Percentiles rank a stretch among this genome's conserved stretches.
These are phyloP conservation scores for Synanthedon myopaeformis DNA, from an alignment of 2,888 invertebrate species.

Conservation along the genomic window DNA sequence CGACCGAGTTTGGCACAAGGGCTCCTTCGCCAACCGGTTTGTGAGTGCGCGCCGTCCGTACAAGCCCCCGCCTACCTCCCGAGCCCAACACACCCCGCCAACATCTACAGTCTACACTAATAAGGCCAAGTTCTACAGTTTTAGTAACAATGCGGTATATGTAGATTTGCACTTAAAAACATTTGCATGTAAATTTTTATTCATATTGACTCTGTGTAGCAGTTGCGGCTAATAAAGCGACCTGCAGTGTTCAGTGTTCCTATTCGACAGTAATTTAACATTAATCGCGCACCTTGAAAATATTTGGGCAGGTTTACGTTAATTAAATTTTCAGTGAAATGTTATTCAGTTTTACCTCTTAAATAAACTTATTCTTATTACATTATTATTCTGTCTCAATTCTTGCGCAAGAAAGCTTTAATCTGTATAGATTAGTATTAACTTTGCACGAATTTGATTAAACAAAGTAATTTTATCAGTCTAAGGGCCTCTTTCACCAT, in stretches of 20 bases:
- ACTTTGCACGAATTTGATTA: no score
- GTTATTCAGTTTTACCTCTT: slow-evolving; percentile 1
- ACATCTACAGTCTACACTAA: neutral
- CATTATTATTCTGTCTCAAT: neutral
- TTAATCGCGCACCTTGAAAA: neutral
- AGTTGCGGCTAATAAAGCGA: neutral
- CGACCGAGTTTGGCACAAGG: slow-evolving; percentile 40
- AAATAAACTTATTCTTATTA: slow-evolving; percentile 8
- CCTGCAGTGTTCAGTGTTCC: neutral
- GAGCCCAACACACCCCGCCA: slow-evolving; percentile 6
- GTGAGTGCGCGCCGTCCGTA: slow-evolving; percentile 17
- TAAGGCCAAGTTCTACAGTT: neutral
- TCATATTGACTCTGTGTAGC: neutral
- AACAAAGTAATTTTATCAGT: no score
- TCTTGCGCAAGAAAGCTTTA: neutral
- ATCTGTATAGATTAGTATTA: no score
- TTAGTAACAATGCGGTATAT: neutral
- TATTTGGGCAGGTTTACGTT: neutral
- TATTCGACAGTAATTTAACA: neutral
- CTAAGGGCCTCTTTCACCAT: no score
- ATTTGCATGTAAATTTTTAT: neutral
- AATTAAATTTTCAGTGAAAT: neutral
- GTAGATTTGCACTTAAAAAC: neutral
- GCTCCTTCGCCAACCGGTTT: slow-evolving; percentile 56
- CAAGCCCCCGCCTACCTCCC: slow-evolving; percentile 17